A percentile compares a stretch with the other conserved stretches of the same genome.
phyloP scores from a whole-genome alignment of 2,888 invertebrate species.

The Dryococelus australis region DNA sequence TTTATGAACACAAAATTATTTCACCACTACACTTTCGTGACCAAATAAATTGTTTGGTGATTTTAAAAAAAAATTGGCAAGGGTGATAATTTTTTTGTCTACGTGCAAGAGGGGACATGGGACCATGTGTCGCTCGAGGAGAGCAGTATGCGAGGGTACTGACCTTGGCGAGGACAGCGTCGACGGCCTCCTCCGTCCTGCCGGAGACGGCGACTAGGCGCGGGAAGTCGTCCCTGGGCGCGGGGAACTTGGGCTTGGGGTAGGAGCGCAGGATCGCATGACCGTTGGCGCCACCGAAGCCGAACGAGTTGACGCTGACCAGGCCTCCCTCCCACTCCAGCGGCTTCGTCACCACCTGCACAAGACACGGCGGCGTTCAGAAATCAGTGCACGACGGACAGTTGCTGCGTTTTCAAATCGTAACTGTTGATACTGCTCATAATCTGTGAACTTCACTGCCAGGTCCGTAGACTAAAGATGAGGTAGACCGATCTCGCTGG shows the following conservation, averaged over 20 bases:
- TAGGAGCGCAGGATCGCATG: constrained; percentile 86
- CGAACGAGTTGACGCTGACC: constrained; percentile 94
- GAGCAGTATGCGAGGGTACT: not conserved
- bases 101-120: too few relatives aligned
- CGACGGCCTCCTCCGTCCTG: constrained; percentile 82
- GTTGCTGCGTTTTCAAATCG: not conserved
- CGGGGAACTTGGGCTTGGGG: constrained; percentile 70
- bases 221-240: constrained; percentile 65
- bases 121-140: too few relatives aligned
- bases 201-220: constrained; percentile 82
- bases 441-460: too few relatives aligned
- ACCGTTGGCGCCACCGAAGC: constrained; percentile 98
- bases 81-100: too few relatives aligned
- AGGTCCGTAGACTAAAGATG: too few relatives aligned
- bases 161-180: constrained; percentile 69
- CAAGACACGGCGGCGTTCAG: constrained; percentile 18
- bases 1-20: too few relatives aligned
- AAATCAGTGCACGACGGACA: constrained; percentile 4
- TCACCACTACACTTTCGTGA: too few relatives aligned
- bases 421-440: too few relatives aligned
- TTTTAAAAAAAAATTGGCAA: too few relatives aligned
- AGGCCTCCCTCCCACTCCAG: constrained; percentile 90
- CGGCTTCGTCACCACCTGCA: constrained; percentile 79
- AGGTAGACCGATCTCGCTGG: too few relatives aligned
- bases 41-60: too few relatives aligned